phyloP scores from a whole-genome alignment of 2,888 invertebrate genomes.

The Agrochola macilenta region DNA sequence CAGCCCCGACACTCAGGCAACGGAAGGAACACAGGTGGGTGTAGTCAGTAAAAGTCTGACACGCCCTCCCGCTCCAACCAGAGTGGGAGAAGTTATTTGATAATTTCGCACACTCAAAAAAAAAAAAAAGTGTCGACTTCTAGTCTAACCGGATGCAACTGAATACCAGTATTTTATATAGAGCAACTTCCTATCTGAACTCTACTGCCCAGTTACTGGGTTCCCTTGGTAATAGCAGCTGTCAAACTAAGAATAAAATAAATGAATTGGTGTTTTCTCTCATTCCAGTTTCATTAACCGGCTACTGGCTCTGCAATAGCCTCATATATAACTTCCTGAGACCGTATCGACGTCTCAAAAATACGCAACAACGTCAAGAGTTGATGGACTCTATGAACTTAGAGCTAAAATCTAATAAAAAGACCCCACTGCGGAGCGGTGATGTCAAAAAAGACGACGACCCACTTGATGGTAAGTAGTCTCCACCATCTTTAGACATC shows the following conservation, averaged over 20 bases:
- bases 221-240: neutral
- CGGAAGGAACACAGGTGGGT: too few relatives aligned
- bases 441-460: neutral
- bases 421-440: too few relatives aligned
- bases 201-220: too few relatives aligned
- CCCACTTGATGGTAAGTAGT: neutral
- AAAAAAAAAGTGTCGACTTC: too few relatives aligned
- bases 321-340: conserved; percentile 8
- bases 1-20: too few relatives aligned
- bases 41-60: too few relatives aligned
- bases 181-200: neutral
- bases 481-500: neutral
- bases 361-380: neutral
- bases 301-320: conserved; percentile 14
- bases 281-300: neutral
- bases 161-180: neutral
- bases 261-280: neutral
- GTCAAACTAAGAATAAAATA: neutral
- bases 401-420: too few relatives aligned
- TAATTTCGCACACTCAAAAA: too few relatives aligned
- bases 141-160: neutral
- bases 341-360: conserved; percentile 26
- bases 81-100: too few relatives aligned
- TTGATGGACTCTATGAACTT: neutral
- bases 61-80: too few relatives aligned